Conservation (phyloP, 2,888 invertebrate species). For the Rotaria macrura region DNA sequence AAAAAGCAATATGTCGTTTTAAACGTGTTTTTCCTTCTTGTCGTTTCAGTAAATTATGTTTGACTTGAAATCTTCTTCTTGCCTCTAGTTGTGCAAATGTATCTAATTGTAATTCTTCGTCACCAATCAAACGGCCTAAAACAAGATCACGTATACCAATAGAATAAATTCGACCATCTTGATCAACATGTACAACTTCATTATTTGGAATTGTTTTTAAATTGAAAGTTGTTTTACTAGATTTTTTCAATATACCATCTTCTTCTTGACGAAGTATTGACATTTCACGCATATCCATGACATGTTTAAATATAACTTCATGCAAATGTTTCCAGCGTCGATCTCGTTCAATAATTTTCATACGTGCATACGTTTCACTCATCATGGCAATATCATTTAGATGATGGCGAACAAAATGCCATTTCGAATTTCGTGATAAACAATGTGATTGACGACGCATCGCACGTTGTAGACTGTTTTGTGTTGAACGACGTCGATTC, state of each 20-base stretch:
- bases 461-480: neutral
- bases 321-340: neutral
- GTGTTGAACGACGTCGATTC: neutral
- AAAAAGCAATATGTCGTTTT: neutral
- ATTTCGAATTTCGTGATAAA: neutral
- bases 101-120: neutral
- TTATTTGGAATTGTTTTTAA: neutral
- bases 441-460: neutral
- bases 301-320: neutral
- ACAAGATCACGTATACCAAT: neutral
- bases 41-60: neutral
- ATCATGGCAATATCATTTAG: neutral
- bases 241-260: neutral
- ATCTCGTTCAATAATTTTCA: neutral
- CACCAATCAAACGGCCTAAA: neutral
- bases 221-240: neutral
- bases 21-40: neutral
- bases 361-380: neutral
- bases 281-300: neutral
- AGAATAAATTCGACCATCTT: neutral
- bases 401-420: constrained; percentile 2
- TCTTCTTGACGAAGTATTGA: neutral
- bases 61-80: neutral
- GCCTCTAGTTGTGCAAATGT: neutral
- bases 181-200: neutral